Evolutionary conservation across 1,140 invertebrate genomes (phyloP), one percentile per base, ranked within the genome.

Genomic region (Tenebrio molitor): DNA sequence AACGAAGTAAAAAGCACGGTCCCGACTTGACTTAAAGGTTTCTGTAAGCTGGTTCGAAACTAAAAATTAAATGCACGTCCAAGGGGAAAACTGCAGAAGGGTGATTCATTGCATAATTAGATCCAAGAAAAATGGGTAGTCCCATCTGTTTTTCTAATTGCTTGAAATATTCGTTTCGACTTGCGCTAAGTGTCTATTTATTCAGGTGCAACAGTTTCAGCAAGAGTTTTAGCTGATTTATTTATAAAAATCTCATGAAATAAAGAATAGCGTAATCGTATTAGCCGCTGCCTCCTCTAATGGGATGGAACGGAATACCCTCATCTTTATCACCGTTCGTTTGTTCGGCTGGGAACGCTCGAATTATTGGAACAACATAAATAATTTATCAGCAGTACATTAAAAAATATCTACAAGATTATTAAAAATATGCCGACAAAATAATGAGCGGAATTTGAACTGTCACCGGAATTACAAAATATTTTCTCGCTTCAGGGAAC

Each of bases 261-360:
- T 58, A 58, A 58, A 58, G 50, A 58, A 58, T 58, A 58, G 50
- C n/a, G 50, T 58, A 58, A 58, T 58, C 50, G 50, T 29, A 58
- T 58, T 58, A 58, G 23, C 23, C n/a, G 50, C 50, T 29, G 8
- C n/a, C n/a, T 58, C 23, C 23, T 15, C 21, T 58, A 58, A 58
- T 58, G 50, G 50, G 50, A 29, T 29, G 50, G 50, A 58, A 58
- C 44, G 10, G 50, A 23, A 58, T 58, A 58, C 50, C 50, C 50
- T 58, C 50, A 58, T 58, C 50, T 58, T 58, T 15, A 58, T 29
- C 21, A 29, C 8, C 46, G 50, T 29, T 58, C 12, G 46, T 23
- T 53, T 46, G 4, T 16, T 17, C 42, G 42, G 10, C 4, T 33
- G 29, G 29, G 10, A 33, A 46, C 16, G 16, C 19, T 50, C 16